Conservation (phyloP, 2,113 vertebrate species). For the Misgurnus anguillicaudatus region DNA sequence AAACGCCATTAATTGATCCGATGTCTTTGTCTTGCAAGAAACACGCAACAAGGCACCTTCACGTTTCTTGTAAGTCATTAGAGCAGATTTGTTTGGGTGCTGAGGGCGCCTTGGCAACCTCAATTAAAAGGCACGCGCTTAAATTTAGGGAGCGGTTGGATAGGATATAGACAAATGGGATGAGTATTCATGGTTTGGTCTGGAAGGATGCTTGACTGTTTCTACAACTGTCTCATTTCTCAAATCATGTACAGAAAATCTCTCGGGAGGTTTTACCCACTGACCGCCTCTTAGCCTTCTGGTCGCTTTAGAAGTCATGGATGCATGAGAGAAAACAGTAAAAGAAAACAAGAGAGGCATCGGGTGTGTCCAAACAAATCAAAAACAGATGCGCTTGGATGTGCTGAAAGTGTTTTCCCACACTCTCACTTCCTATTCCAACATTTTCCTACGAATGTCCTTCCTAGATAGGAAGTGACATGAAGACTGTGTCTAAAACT, state of each 20-base stretch:
- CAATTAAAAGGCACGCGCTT: slow-evolving; percentile 2
- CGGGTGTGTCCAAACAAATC: not conserved
- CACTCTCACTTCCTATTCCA: not conserved
- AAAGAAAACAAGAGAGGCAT: not conserved
- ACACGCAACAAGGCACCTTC: slow-evolving; percentile 1
- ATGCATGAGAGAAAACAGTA: not conserved
- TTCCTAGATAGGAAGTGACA: not conserved
- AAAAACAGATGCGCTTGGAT: slow-evolving; percentile 18
- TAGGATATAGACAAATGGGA: slow-evolving; percentile 1
- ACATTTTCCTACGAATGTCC: no score
- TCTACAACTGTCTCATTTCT: not conserved
- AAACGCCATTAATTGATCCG: slow-evolving; percentile 2
- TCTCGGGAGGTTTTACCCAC: not conserved
- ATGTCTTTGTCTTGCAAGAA: not conserved
- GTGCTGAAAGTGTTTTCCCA: slow-evolving; percentile 11
- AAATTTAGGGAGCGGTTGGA: slow-evolving; percentile 1
- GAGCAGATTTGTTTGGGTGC: not conserved
- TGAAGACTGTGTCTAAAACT: not conserved
- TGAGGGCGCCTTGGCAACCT: not conserved
- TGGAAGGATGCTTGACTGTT: slow-evolving; percentile 16
- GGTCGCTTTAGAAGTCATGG: not conserved
- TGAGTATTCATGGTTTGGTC: slow-evolving; percentile 13
- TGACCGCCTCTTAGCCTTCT: not conserved
- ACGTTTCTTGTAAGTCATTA: not conserved
- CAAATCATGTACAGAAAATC: not conserved